Base-by-base conservation (phyloP, 2,113 vertebrate genomes). In the Aspiorhynchus laticeps region DNA sequence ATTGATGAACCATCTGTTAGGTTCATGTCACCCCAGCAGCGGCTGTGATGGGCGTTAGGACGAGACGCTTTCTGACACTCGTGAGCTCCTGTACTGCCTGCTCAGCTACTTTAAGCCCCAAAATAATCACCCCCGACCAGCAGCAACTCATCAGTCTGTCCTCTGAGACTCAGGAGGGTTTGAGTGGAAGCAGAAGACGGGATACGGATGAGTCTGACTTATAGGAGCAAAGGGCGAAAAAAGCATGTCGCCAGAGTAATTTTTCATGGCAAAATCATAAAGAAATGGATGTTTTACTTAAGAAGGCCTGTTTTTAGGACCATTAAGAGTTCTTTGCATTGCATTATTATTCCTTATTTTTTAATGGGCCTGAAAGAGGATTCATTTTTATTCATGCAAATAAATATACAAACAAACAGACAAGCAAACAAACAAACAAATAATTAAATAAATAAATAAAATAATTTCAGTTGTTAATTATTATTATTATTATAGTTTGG, bases 1-100 rank as follows among this genome's bases (percentile, higher is more conserved):
- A 86, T 82, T 90, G 84, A 89, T 90, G 79, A 89, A 90, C 87
- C 74, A 87, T 90, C 89, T 89, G 88, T 86, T 90, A 26, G 3
- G n/a, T 46, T 28, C 28, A 76, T 87, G 75, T 91, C 65, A 75
- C 77, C 75, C 67, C 48, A 77, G 84, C 73, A 67, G 84, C 79
- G 69, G 31, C 75, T 83, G 61, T 75, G 75, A 90, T 56, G 48
- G 76, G 28, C 75, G 79, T 48, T 61, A 76, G 33, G 43, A 65
- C n/a, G 28, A 51, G 33, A 24, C 74, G 43, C 71, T 67, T 80
- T 78, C 46, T 87, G 88, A 90, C 86, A 80, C 82, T 41, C 63
- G 19, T 71, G 36, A 38, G 61, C 53, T 76, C 21, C 77, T 31
- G 81, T 80, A 46, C 65, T 74, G 87, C 79, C 80, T 67, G 63